Conservation (phyloP, 2,888 invertebrate genomes). For the Atherix ibis region DNA sequence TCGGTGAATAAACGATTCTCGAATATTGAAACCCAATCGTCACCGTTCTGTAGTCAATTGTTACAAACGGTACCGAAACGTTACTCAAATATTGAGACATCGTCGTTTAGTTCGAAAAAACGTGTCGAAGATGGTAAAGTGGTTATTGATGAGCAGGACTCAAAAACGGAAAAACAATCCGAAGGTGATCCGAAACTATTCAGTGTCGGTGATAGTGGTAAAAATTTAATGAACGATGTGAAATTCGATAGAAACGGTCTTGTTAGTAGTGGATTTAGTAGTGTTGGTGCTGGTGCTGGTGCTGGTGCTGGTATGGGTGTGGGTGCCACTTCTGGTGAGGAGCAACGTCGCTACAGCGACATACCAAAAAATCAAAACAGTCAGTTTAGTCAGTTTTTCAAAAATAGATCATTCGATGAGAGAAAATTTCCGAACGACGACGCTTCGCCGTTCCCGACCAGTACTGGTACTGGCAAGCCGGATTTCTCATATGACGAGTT, state of each 20-base stretch:
- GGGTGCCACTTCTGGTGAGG: constrained; percentile 1
- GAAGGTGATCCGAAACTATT: constrained; percentile 4
- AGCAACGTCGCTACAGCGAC: constrained; percentile 9
- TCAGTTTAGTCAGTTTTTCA: constrained; percentile 14
- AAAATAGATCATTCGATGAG: constrained; percentile 13
- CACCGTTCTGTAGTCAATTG: constrained; percentile 15
- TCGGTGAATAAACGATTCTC: constrained; percentile 26
- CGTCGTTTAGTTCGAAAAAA: constrained; percentile 23
- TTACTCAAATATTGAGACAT: constrained; percentile 30
- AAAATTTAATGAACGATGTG: constrained; percentile 13
- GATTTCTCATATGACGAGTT: constrained; percentile 22
- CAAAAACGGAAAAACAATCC: constrained; percentile 13
- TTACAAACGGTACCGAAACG: constrained; percentile 20
- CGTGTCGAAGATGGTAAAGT: constrained; percentile 29
- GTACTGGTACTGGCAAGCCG: neutral
- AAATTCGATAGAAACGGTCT: constrained; percentile 13
- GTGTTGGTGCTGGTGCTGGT: no score
- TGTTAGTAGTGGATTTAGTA: neutral
- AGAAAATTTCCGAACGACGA: no score
- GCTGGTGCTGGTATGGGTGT: no score
- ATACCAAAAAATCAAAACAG: constrained; percentile 30
- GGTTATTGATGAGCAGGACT: constrained; percentile 23
- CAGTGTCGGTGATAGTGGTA: constrained; percentile 13
- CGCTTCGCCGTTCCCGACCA: neutral
- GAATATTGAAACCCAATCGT: constrained; percentile 21